Percentiles rank a stretch among this genome's conserved stretches.
Conservation (phyloP, 1,140 invertebrate species). For the Tetragonula clypearis region DNA sequence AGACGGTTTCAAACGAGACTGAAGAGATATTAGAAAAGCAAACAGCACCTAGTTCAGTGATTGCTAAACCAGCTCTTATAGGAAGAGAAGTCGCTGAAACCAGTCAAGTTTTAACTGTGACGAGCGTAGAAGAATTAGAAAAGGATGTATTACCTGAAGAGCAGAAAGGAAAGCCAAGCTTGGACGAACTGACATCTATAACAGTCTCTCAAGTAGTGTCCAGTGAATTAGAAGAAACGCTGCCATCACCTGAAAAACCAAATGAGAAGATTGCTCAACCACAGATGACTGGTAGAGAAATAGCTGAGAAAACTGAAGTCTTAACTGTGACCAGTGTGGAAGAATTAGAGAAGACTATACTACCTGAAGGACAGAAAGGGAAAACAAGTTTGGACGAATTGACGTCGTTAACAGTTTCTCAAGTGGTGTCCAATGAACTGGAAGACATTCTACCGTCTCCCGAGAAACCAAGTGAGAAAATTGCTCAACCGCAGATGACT, state of each 20-base stretch:
- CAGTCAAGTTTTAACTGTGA: slow-evolving; percentile 66
- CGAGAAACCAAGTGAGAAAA: slow-evolving; percentile 58
- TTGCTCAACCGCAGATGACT: neutral
- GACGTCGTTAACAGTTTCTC: slow-evolving; percentile 68
- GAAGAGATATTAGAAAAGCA: slow-evolving; percentile 58
- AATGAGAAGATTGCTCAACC: slow-evolving; percentile 26
- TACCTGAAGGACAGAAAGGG: too few relatives aligned
- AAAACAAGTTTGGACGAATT: slow-evolving; percentile 61
- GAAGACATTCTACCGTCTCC: slow-evolving; percentile 62
- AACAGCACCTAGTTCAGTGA: slow-evolving; percentile 50
- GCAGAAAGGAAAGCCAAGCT: slow-evolving; percentile 58
- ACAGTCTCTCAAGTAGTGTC: slow-evolving; percentile 69
- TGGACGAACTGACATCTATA: slow-evolving; percentile 70
- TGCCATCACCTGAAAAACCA: slow-evolving; percentile 19
- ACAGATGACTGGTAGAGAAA: too few relatives aligned
- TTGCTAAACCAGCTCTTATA: slow-evolving; percentile 57
- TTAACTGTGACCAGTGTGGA: too few relatives aligned
- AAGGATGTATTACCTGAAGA: slow-evolving; percentile 38
- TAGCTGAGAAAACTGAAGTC: too few relatives aligned
- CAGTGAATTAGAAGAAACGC: slow-evolving; percentile 72
- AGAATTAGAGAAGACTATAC: too few relatives aligned
- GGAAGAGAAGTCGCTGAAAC: slow-evolving; percentile 75
- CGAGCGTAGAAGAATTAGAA: slow-evolving; percentile 61
- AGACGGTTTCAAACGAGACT: slow-evolving; percentile 66
- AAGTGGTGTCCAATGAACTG: slow-evolving; percentile 68